A percentile compares a stretch with the other conserved stretches of the same genome.
Evolutionary conservation across 1,140 invertebrate species (phyloP).

Genomic region (Drosophila hydei): DNA sequence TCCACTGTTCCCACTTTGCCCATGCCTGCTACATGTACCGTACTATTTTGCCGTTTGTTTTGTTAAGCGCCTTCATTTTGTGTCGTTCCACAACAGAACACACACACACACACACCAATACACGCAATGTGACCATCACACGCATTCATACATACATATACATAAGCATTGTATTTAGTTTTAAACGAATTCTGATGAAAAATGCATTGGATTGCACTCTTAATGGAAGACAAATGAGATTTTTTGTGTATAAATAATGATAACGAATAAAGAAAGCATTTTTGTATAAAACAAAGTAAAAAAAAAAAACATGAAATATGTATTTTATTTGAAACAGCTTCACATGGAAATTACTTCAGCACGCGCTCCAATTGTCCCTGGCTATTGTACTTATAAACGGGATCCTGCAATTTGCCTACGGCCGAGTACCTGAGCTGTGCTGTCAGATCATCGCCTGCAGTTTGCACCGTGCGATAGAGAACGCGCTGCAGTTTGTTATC

Average conservation of each 20-base stretch:
- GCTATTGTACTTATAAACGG: conserved; percentile 71
- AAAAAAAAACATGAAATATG: no score
- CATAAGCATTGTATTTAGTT: conserved; percentile 78
- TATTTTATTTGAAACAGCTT: no score
- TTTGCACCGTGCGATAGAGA: conserved; percentile 60
- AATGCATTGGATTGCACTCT: conserved; percentile 50
- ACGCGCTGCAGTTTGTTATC: conserved; percentile 76
- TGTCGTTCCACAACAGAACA: conserved; percentile 61
- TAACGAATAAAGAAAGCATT: conserved; percentile 82
- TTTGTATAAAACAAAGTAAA: conserved; percentile 84
- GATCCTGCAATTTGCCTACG: conserved; percentile 76
- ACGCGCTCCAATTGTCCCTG: conserved; percentile 73
- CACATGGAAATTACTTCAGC: conserved; percentile 38
- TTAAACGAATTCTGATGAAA: conserved; percentile 55
- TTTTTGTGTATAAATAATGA: conserved; percentile 82
- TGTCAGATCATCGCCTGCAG: conserved; percentile 61
- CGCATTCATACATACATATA: conserved; percentile 57
- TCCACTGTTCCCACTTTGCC: conserved; percentile 6
- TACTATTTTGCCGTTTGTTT: conserved; percentile 67
- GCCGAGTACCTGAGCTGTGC: conserved; percentile 74
- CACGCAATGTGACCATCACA: conserved; percentile 36
- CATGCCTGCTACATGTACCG: conserved; percentile 37
- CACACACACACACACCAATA: conserved; percentile 41
- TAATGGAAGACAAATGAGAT: conserved; percentile 73
- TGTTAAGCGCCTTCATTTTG: conserved; percentile 83